Evolutionary conservation across 2,888 invertebrate genomes (phyloP).

Genomic region (Hofmannophila pseudospretella): DNA sequence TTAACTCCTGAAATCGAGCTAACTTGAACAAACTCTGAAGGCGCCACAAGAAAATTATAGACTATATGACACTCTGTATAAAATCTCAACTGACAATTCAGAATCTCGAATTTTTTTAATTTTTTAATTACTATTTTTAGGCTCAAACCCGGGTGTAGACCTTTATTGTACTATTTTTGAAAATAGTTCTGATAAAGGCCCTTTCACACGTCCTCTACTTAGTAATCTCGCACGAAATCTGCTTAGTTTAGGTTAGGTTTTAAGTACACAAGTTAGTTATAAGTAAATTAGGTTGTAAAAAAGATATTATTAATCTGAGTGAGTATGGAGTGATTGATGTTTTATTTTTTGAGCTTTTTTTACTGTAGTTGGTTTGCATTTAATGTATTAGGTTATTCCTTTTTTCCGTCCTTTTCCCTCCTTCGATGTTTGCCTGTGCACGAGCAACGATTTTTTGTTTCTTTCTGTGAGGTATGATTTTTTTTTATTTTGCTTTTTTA

Average conservation of each 20-base stretch:
- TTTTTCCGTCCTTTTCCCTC: conserved; percentile 53
- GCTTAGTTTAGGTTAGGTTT: conserved; percentile 40
- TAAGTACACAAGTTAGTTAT: conserved; percentile 57
- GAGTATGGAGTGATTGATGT: conserved; percentile 41
- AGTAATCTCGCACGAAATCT: conserved; percentile 9
- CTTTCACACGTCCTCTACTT: conserved; percentile 28
- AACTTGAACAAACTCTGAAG: too few relatives aligned
- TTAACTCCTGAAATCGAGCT: too few relatives aligned
- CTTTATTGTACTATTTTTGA: conserved; percentile 68
- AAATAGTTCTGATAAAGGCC: conserved; percentile 65
- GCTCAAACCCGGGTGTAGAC: conserved; percentile 34
- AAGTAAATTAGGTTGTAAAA: conserved; percentile 56
- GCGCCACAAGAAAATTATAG: too few relatives aligned
- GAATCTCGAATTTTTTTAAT: conserved; percentile 3
- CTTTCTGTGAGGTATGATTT: conserved; percentile 61
- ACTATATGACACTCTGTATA: too few relatives aligned
- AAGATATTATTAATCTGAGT: conserved; percentile 42
- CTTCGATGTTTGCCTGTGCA: conserved; percentile 42
- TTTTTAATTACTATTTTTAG: conserved; percentile 6
- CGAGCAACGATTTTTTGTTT: conserved; percentile 60
- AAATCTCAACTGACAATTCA: neutral
- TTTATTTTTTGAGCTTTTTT: conserved; percentile 33
- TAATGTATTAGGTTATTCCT: conserved; percentile 31
- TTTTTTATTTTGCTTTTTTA: conserved; percentile 32
- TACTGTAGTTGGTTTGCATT: conserved; percentile 35